A percentile compares a stretch with the other conserved stretches of the same genome.
Evolutionary conservation across 2,113 vertebrate genomes (phyloP).

Genomic region (Hippoglossus stenolepis): DNA sequence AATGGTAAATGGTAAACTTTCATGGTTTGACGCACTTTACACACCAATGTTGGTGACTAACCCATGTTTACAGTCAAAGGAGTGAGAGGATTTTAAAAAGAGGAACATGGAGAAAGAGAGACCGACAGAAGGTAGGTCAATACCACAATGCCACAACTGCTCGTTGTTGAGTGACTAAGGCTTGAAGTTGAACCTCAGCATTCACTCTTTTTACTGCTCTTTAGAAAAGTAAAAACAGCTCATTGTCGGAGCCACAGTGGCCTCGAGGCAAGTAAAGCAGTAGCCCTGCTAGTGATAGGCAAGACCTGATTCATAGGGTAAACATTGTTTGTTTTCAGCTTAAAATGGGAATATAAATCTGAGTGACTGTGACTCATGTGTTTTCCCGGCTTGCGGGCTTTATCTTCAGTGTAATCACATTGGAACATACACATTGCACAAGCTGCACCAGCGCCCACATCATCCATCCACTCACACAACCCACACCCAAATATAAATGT

Average conservation of each 20-base stretch:
- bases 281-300: conserved; percentile 9
- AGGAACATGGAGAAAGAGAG: conserved; percentile 31
- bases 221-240: conserved; percentile 49
- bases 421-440: conserved; percentile 11
- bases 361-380: conserved; percentile 28
- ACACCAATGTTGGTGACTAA: conserved; percentile 47
- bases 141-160: conserved; percentile 73
- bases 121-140: conserved; percentile 44
- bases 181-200: conserved; percentile 46
- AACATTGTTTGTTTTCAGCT: conserved; percentile 13
- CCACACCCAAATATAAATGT: conserved; percentile 28
- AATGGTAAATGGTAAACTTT: conserved; percentile 24
- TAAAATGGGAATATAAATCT: conserved; percentile 10
- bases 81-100: conserved; percentile 26
- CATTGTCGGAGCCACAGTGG: conserved; percentile 47
- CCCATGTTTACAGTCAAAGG: conserved; percentile 39
- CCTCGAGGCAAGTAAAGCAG: conserved; percentile 23
- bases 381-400: conserved; percentile 4
- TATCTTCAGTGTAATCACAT: conserved; percentile 35
- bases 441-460: conserved; percentile 1
- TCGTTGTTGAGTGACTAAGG: conserved; percentile 62
- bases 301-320: neutral
- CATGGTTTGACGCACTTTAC: conserved; percentile 44
- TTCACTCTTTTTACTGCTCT: conserved; percentile 52
- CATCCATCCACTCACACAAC: conserved; percentile 11